Conservation (phyloP, 2,113 vertebrate genomes). For the Aegotheles bennettii region DNA sequence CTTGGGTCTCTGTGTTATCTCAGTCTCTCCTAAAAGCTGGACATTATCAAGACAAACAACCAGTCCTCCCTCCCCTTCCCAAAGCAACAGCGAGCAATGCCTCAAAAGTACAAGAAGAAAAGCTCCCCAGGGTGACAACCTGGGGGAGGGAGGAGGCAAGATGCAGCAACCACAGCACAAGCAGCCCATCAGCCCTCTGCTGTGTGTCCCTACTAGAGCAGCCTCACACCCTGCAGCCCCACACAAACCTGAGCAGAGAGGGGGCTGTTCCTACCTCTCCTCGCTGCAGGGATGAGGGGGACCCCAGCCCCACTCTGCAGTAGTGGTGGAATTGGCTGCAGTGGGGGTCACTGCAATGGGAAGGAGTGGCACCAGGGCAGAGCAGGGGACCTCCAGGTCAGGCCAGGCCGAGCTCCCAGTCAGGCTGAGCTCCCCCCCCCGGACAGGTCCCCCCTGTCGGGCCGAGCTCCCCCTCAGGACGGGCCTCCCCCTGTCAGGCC, state of each 20-base stretch:
- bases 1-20: accelerated
- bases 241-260: accelerated
- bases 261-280: accelerated
- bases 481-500: background rate
- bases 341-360: accelerated
- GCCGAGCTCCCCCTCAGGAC: too few relatives aligned
- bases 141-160: accelerated
- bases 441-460: too few relatives aligned
- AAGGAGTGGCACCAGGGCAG: background rate
- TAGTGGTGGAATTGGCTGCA: background rate
- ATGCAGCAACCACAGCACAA: accelerated
- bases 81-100: background rate
- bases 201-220: background rate
- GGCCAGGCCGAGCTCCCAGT: too few relatives aligned
- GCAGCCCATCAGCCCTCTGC: background rate
- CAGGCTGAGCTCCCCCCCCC: too few relatives aligned
- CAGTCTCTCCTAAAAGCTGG: background rate
- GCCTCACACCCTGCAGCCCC: background rate
- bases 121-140: background rate
- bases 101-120: background rate
- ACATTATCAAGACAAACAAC: accelerated
- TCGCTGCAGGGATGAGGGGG: too few relatives aligned
- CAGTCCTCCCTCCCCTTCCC: background rate
- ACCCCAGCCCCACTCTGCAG: background rate
- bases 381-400: too few relatives aligned